Percentiles rank a stretch among this genome's conserved stretches.
These are phyloP conservation scores for Ametastegia equiseti DNA, from an alignment of 2,888 invertebrate genomes.

Conservation along the genomic window DNA sequence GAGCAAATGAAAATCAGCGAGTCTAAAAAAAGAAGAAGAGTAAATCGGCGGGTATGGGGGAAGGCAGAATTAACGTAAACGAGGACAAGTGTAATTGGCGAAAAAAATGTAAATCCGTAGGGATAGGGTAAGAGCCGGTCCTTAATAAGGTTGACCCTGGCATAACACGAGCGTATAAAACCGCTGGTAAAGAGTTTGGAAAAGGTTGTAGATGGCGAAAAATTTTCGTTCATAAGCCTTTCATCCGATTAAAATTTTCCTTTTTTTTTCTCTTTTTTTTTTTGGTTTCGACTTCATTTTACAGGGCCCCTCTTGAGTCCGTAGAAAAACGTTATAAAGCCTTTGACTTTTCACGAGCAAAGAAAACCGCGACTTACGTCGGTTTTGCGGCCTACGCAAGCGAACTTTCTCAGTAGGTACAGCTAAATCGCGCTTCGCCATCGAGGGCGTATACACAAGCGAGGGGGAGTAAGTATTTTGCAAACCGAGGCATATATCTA, in stretches of 20 bases:
- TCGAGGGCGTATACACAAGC: not conserved
- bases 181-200: conserved; percentile 11
- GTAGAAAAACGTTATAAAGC: conserved; percentile 4
- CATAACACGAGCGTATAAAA: not conserved
- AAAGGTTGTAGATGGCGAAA: not conserved
- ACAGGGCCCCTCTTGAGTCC: not conserved
- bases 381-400: not conserved
- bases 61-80: not conserved
- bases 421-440: not conserved
- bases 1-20: not conserved
- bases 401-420: not conserved
- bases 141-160: conserved; percentile 33
- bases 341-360: not conserved
- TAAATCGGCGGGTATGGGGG: not conserved
- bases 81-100: conserved; percentile 30
- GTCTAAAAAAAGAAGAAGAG: not conserved
- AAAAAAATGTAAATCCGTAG: conserved; percentile 41
- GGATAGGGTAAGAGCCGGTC: conserved; percentile 21
- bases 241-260: conserved; percentile 29
- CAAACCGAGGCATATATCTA: not conserved
- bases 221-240: conserved; percentile 29
- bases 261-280: not conserved
- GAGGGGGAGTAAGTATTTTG: not conserved
- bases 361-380: not conserved
- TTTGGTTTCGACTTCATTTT: not conserved